phyloP scores from a whole-genome alignment of 2,797 vertebrate genomes.

The Zenarchopterus dispar region DNA sequence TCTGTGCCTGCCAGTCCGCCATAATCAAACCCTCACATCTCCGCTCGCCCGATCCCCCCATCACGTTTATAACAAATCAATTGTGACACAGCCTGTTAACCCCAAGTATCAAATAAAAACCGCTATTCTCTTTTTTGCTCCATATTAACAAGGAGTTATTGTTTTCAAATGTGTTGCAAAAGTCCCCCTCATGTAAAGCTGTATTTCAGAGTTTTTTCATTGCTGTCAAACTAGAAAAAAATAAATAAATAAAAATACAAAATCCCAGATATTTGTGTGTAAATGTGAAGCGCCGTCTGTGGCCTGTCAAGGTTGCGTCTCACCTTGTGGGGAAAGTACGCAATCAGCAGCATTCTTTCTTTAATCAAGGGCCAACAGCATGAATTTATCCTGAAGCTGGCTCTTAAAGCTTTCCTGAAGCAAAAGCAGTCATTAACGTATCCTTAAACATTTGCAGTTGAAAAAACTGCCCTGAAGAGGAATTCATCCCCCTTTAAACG shows the following conservation, averaged over 20 bases:
- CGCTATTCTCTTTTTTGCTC: no score
- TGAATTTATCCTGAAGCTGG: constrained; percentile 21
- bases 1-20: background rate
- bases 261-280: background rate
- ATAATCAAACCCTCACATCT: background rate
- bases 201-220: no score
- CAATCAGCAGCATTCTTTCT: constrained; percentile 23
- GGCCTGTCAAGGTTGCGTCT: constrained; percentile 49
- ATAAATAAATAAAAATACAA: background rate
- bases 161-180: no score
- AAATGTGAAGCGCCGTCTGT: constrained; percentile 28
- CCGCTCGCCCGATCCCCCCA: background rate
- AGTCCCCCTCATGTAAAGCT: no score
- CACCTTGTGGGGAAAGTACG: constrained; percentile 8
- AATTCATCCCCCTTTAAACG: constrained; percentile 17
- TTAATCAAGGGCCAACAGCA: constrained; percentile 43
- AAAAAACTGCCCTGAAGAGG: constrained; percentile 15
- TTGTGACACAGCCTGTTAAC: no score
- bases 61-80: background rate
- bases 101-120: no score
- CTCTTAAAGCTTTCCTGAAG: constrained; percentile 2
- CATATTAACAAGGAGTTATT: no score
- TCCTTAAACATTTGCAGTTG: constrained; percentile 19
- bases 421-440: constrained; percentile 40
- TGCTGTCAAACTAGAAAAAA: no score